A percentile compares a stretch with the other conserved stretches of the same genome.
phyloP scores from a whole-genome alignment of 2,888 invertebrate species.

The Meta bourneti region DNA sequence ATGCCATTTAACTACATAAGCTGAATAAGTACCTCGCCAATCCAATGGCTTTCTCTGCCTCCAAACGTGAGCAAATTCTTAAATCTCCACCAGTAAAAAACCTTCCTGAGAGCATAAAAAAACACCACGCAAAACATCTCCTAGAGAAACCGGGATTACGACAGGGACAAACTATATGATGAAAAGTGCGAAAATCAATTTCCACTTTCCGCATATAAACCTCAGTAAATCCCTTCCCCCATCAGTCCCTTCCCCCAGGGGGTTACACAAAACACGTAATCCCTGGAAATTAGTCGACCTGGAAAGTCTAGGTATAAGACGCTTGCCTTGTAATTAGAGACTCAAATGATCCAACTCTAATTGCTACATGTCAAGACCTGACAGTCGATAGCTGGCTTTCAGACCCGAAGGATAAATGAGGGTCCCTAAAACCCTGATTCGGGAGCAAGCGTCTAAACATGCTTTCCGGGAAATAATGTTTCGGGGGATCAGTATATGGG shows the following conservation, averaged over 20 bases:
- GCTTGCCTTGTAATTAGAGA: conserved; percentile 56
- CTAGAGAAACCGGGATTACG: neutral
- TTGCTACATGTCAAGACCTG: conserved; percentile 52
- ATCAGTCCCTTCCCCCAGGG: neutral
- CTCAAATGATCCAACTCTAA: conserved; percentile 65
- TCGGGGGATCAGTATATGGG: conserved; percentile 4
- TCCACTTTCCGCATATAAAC: conserved; percentile 10
- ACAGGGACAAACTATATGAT: neutral
- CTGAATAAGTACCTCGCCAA: no score
- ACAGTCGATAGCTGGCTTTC: conserved; percentile 43
- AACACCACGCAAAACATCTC: neutral
- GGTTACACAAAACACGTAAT: conserved; percentile 49
- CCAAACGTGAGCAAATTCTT: no score
- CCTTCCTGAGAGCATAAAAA: neutral
- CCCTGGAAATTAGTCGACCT: conserved; percentile 44
- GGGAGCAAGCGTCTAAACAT: conserved; percentile 1
- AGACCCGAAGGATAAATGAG: conserved; percentile 18
- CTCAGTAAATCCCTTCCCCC: conserved; percentile 24
- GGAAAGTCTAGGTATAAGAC: conserved; percentile 46
- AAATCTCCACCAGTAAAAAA: no score
- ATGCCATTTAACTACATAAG: no score
- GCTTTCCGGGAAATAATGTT: conserved; percentile 15
- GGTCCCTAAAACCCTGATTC: conserved; percentile 13
- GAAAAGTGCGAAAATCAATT: conserved; percentile 44
- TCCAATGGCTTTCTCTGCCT: no score